Conservation (phyloP, 2,113 vertebrate species). For the Odobenus rosmarus region DNA sequence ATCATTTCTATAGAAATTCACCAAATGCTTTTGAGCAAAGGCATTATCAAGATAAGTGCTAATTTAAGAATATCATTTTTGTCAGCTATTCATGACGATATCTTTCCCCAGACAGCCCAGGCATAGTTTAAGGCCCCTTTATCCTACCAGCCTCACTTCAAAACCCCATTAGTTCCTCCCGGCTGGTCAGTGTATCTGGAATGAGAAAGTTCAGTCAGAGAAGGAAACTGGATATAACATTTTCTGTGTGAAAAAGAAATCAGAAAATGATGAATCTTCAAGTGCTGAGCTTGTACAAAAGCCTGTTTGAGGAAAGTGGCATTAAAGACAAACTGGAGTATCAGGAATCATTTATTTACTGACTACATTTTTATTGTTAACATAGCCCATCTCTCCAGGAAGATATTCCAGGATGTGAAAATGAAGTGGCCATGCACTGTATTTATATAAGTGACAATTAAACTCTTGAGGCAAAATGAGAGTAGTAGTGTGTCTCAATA, state of each 20-base stretch:
- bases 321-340: neutral
- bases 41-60: neutral
- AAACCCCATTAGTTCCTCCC: neutral
- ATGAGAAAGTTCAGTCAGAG: neutral
- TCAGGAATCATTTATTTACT: neutral
- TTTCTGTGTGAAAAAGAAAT: constrained; percentile 7
- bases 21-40: neutral
- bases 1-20: neutral
- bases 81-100: neutral
- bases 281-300: neutral
- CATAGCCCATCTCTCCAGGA: neutral
- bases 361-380: neutral
- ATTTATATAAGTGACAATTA: neutral
- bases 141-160: neutral
- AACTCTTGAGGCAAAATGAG: neutral
- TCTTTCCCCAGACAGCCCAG: neutral
- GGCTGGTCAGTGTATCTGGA: neutral
- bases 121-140: neutral
- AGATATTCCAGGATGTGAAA: neutral
- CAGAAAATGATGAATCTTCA: neutral
- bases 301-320: neutral
- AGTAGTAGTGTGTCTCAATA: neutral
- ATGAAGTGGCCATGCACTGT: neutral
- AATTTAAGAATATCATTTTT: neutral
- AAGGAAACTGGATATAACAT: neutral